Conservation (phyloP, 2,888 invertebrate species). For the Linnaemya tessellans region DNA sequence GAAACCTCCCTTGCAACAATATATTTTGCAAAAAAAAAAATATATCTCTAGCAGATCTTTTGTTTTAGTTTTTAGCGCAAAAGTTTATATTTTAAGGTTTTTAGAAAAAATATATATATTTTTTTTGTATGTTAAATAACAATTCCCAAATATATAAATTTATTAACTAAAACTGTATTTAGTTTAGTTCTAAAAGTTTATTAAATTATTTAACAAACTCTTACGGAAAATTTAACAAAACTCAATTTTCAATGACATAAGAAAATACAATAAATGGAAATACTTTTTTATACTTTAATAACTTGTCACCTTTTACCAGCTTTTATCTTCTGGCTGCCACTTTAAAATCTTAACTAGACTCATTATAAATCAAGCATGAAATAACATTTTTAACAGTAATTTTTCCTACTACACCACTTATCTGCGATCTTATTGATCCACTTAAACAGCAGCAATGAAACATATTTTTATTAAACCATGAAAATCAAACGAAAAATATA, state of each 20-base stretch:
- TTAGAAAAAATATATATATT: too few species aligned
- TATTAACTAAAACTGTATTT: background rate
- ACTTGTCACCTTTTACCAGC: background rate
- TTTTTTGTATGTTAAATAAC: too few species aligned
- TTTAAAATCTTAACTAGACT: background rate
- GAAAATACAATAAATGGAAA: too few species aligned
- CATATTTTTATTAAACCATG: slow-evolving; percentile 29
- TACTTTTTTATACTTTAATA: too few species aligned
- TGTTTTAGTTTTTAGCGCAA: slow-evolving; percentile 30
- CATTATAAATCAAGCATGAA: slow-evolving; percentile 32
- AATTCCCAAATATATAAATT: background rate
- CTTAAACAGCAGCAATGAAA: slow-evolving; percentile 27
- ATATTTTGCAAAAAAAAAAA: background rate
- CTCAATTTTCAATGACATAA: background rate
- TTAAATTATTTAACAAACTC: too few species aligned
- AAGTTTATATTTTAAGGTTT: slow-evolving; percentile 3
- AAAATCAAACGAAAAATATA: background rate
- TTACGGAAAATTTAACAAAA: background rate
- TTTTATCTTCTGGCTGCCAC: background rate
- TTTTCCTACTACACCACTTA: slow-evolving; percentile 33
- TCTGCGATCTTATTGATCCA: slow-evolving; percentile 27
- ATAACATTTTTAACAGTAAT: slow-evolving; percentile 34
- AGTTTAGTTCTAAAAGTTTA: too few species aligned
- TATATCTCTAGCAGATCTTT: slow-evolving; percentile 7
- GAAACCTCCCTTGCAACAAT: slow-evolving; percentile 5